Conservation (phyloP, 2,113 vertebrate genomes). For the Gorsachius goisagi region DNA sequence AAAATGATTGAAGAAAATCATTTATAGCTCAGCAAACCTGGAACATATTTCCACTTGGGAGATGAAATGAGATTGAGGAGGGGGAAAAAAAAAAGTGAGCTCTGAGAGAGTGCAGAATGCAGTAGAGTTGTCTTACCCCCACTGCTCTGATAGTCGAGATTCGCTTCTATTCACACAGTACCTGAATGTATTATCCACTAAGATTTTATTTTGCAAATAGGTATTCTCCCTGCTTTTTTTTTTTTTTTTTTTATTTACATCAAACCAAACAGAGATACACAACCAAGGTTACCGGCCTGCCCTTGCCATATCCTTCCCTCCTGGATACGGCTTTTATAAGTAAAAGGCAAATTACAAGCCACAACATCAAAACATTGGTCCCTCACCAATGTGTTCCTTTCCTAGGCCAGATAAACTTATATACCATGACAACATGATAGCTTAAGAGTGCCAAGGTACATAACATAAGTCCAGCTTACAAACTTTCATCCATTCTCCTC, state of each 20-base stretch:
- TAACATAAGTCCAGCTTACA: neutral
- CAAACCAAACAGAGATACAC: neutral
- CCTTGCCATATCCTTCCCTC: neutral
- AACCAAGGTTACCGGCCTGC: neutral
- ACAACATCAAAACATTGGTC: neutral
- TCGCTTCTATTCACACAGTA: neutral
- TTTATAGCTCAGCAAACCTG: neutral
- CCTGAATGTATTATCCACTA: neutral
- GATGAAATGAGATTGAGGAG: neutral
- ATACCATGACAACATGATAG: neutral
- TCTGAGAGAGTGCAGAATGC: neutral
- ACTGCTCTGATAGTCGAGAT: neutral
- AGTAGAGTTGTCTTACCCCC: neutral
- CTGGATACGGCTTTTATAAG: neutral
- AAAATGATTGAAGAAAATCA: neutral
- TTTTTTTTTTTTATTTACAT: no score
- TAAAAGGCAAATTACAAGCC: neutral
- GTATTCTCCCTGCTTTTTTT: neutral
- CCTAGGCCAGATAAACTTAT: neutral
- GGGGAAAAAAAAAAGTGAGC: neutral
- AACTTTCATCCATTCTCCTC: neutral
- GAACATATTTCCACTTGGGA: neutral
- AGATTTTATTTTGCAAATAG: neutral
- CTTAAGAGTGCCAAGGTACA: neutral
- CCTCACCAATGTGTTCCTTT: neutral